These are phyloP conservation scores for Dunckerocampus dactyliophorus DNA, from an alignment of 2,113 vertebrate genomes.

Conservation along the genomic window DNA sequence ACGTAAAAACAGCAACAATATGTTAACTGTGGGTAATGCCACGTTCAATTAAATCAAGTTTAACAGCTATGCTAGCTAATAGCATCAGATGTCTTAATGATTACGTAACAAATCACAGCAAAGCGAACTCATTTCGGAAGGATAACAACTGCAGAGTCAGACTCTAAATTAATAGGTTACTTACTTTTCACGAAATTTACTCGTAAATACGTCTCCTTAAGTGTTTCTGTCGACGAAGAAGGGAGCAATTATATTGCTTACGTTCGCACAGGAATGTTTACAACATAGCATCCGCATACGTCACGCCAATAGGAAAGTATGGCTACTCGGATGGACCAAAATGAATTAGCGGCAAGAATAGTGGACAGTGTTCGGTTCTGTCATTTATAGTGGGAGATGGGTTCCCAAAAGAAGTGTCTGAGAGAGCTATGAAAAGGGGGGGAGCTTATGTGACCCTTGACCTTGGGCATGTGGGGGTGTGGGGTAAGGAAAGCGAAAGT, in stretches of 20 bases:
- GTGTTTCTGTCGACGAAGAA: neutral
- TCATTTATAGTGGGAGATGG: no score
- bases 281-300: conserved; percentile 45
- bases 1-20: no score
- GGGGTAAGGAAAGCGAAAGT: no score
- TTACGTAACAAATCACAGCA: conserved; percentile 28
- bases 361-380: no score
- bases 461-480: no score
- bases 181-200: conserved; percentile 7
- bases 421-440: no score
- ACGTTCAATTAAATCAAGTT: neutral
- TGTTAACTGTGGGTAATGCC: no score
- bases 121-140: neutral
- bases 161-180: accelerated
- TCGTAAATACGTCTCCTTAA: neutral
- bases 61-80: conserved; percentile 22
- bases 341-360: neutral
- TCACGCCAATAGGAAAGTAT: no score
- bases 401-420: no score
- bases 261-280: conserved; percentile 48
- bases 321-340: conserved; percentile 17
- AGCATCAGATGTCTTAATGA: neutral
- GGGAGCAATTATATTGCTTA: conserved; percentile 23
- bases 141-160: accelerated
- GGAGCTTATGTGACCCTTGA: no score